Conservation (phyloP, 23 tunicate genomes). For the Ciona savignyi region DNA sequence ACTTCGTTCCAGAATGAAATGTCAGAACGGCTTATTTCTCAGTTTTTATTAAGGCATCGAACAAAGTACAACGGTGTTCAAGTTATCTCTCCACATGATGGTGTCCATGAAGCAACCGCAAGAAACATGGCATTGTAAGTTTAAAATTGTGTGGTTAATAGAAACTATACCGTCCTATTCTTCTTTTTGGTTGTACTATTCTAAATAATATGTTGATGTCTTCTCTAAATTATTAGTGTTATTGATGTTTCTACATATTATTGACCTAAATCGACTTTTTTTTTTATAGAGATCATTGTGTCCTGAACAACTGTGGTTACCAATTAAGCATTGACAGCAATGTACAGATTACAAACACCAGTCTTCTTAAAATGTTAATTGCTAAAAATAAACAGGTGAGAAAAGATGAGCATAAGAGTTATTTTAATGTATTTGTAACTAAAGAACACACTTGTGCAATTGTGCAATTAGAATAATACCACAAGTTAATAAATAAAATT, state of each 20-base stretch:
- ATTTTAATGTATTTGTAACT: not conserved
- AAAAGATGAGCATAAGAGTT: not conserved
- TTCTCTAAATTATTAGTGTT: not conserved
- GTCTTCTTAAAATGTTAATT: constrained; percentile 35
- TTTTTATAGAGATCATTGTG: constrained; percentile 49
- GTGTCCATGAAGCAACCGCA: constrained; percentile 45
- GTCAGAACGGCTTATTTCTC: constrained; percentile 27
- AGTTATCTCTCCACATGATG: constrained; percentile 50
- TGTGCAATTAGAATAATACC: too few relatives aligned
- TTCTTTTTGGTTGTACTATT: not conserved
- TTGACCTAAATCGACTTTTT: too few relatives aligned
- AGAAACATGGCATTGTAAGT: constrained; percentile 68
- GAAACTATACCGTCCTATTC: too few relatives aligned
- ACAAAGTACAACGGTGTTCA: constrained; percentile 27
- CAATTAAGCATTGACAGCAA: constrained; percentile 60
- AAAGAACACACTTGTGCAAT: constrained; percentile 46
- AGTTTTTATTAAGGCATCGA: constrained; percentile 55
- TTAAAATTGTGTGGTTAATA: not conserved
- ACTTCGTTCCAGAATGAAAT: constrained; percentile 21
- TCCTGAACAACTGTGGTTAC: constrained; percentile 47
- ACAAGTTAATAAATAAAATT: too few relatives aligned
- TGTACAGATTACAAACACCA: constrained; percentile 70
- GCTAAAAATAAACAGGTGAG: constrained; percentile 60
- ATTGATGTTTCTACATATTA: too few relatives aligned
- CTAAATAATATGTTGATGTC: not conserved